phyloP scores from a whole-genome alignment of 2,113 vertebrate genomes.

The Isichthys henryi region DNA sequence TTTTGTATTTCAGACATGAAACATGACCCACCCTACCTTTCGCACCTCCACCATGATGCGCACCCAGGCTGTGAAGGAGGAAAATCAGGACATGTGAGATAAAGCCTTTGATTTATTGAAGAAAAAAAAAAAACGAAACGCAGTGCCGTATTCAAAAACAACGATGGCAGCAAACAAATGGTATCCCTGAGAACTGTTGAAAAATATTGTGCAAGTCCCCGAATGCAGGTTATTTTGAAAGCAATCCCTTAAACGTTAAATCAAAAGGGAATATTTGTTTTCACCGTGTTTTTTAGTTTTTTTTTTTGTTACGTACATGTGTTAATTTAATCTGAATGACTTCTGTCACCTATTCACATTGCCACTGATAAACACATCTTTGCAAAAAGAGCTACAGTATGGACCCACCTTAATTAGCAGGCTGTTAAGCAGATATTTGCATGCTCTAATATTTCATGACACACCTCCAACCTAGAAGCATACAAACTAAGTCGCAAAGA shows the following conservation, averaged over 20 bases:
- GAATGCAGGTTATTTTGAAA: neutral
- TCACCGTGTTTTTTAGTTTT: neutral
- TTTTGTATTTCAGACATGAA: slow-evolving; percentile 1
- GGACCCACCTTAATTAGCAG: neutral
- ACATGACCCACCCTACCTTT: neutral
- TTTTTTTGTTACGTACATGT: neutral
- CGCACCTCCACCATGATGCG: neutral
- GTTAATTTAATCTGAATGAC: neutral
- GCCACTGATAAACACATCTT: neutral
- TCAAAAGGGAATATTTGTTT: neutral
- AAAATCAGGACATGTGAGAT: slow-evolving; percentile 14
- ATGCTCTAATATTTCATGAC: slow-evolving; percentile 45
- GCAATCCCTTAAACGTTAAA: neutral
- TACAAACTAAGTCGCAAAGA: slow-evolving; percentile 56
- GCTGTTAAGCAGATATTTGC: neutral
- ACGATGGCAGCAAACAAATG: neutral
- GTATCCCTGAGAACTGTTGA: neutral
- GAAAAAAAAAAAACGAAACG: neutral
- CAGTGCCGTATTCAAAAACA: neutral
- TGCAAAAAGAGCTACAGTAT: neutral
- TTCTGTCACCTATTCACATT: neutral
- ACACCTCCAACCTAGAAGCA: slow-evolving; percentile 58
- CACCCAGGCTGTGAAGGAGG: neutral
- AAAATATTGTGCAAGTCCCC: neutral
- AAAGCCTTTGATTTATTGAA: slow-evolving; percentile 6